These are phyloP conservation scores for Galleria mellonella DNA, from an alignment of 1,140 invertebrate genomes.

Conservation along the genomic window DNA sequence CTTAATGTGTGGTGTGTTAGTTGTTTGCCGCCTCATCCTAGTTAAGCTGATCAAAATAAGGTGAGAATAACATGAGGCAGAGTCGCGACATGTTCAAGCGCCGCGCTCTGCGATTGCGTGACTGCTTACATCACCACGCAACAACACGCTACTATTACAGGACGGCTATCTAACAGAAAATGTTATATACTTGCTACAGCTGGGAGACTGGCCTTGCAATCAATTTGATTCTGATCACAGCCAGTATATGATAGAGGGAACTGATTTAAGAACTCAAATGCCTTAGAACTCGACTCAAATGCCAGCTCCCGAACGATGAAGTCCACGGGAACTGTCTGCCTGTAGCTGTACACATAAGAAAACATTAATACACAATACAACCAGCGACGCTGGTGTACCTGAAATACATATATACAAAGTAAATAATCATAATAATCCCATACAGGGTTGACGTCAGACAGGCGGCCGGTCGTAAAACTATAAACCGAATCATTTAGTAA, in stretches of 20 bases:
- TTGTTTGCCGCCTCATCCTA: slow-evolving; percentile 43
- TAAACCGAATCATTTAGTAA: too few species aligned
- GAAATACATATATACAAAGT: slow-evolving; percentile 1
- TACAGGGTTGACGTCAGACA: too few species aligned
- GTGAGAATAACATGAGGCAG: slow-evolving; percentile 25
- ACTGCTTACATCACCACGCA: slow-evolving; percentile 59
- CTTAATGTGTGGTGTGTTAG: slow-evolving; percentile 12
- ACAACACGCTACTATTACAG: slow-evolving; percentile 47
- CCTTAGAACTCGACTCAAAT: slow-evolving; percentile 87
- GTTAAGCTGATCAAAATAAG: slow-evolving; percentile 45
- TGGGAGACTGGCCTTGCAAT: slow-evolving; percentile 89
- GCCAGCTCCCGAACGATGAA: slow-evolving; percentile 90
- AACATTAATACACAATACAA: slow-evolving; percentile 54
- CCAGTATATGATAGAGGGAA: slow-evolving; percentile 86
- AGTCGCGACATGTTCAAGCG: slow-evolving; percentile 18
- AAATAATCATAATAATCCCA: background rate
- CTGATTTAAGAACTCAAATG: slow-evolving; percentile 89
- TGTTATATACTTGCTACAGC: slow-evolving; percentile 75
- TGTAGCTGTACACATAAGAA: slow-evolving; percentile 90
- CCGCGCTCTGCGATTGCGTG: slow-evolving; percentile 30
- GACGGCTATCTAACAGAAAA: slow-evolving; percentile 52
- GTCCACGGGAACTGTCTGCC: slow-evolving; percentile 89
- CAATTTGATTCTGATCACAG: slow-evolving; percentile 81
- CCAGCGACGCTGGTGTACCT: slow-evolving; percentile 32
- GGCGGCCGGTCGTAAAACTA: too few species aligned